Evolutionary conservation across 2,888 invertebrate species (phyloP), one percentile per base, ranked within the genome.

Genomic region (Pandemis corylana): DNA sequence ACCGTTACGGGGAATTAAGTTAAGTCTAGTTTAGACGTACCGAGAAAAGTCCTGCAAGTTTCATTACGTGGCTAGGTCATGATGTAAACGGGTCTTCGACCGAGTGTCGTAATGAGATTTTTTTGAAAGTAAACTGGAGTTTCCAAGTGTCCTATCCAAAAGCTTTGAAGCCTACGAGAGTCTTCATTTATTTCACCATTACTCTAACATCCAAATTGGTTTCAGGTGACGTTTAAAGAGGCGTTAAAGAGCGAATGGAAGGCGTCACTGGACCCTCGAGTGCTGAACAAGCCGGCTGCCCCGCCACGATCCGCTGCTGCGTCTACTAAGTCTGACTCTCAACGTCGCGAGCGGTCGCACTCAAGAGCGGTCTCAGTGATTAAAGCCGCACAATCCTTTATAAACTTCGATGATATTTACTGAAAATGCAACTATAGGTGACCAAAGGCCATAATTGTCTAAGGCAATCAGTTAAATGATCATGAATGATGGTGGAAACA

Each of bases 371-470:
- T 91, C 0, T 94, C 94, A 0, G 93, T 94, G 0, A 83, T 94
- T 0, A 81, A 82, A 67, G 94, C 94, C 2, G 94, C 94, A 0
- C 80, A 92, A 0, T 93, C 92, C 0, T 93, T 94, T 49, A 94
- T 94, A 7, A 94, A 94, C 75, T 94, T 94, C 77, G 90, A 94
- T 78, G 92, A 94, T 71, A 91, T 92, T 76, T 94, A 94, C 79
- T 92, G 74, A 84, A 44, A 9, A 44, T 44, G 44, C 44, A 44
- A 44, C 44, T 44, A 44, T 44, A 51, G 51, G 5, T 5, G 6
- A 51, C 51, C 13, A 10, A 10, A 49, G 46, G 12, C 10, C 12
- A 10, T 12, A 44, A 49, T 12, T 12, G 46, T 49, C 12, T 49
- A 4, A 49, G 10, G 4, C 46, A 49, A 5, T 36, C 28, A 36